Percentiles rank a stretch among this genome's conserved stretches.
phyloP scores from a whole-genome alignment of 1,140 invertebrate genomes.

The Papilio machaon region DNA sequence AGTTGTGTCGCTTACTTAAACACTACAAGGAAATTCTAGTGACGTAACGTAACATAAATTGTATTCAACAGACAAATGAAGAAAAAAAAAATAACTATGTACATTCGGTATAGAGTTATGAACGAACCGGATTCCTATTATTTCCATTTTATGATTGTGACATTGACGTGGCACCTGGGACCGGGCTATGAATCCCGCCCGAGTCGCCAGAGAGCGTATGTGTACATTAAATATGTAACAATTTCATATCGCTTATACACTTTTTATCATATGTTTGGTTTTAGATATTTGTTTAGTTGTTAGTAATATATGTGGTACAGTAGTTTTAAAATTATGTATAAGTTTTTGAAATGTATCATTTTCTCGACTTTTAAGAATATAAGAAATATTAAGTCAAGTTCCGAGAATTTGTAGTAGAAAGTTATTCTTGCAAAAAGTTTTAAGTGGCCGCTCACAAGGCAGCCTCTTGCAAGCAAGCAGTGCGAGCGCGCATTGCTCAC shows the following conservation, averaged over 20 bases:
- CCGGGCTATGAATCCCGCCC: conserved; percentile 58
- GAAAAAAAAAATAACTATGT: conserved; percentile 8
- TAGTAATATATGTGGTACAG: not conserved
- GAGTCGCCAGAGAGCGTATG: conserved; percentile 48
- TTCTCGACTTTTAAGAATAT: not conserved
- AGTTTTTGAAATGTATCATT: too few species aligned
- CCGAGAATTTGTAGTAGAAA: conserved; percentile 26
- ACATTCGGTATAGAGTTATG: conserved; percentile 7
- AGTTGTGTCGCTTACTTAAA: too few species aligned
- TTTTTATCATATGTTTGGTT: conserved; percentile 18
- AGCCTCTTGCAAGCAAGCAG: not conserved
- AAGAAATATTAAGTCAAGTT: conserved; percentile 22
- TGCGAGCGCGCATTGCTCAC: conserved; percentile 22
- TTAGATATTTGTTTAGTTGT: not conserved
- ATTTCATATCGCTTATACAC: conserved; percentile 52
- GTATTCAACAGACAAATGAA: conserved; percentile 7
- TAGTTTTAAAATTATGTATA: too few species aligned
- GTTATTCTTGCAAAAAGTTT: conserved; percentile 27
- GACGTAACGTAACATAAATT: not conserved
- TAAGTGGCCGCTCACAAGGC: conserved; percentile 22
- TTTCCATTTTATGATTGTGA: conserved; percentile 76
- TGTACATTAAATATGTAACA: conserved; percentile 71
- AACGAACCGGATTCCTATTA: conserved; percentile 42
- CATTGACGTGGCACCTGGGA: conserved; percentile 65
- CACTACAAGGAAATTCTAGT: conserved; percentile 7